Conservation (phyloP, 1,140 invertebrate species). For the Diorhabda carinulata region DNA sequence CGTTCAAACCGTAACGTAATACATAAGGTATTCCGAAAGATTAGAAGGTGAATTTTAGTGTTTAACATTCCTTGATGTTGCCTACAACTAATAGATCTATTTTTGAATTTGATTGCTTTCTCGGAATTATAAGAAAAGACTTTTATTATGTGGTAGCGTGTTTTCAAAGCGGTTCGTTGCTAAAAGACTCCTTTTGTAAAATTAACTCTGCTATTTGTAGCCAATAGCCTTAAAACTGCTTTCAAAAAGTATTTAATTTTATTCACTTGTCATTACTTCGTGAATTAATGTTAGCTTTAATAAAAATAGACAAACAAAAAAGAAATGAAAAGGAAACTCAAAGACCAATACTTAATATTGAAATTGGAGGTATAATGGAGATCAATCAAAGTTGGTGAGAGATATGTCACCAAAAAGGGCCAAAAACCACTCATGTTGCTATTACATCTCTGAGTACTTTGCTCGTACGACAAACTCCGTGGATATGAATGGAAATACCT, state of each 20-base stretch:
- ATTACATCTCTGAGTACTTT: too few species aligned
- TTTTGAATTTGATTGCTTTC: constrained; percentile 2
- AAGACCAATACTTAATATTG: too few species aligned
- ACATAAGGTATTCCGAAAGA: constrained; percentile 16
- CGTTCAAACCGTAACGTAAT: constrained; percentile 13
- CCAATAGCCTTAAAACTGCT: not conserved
- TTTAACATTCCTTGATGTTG: not conserved
- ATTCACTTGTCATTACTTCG: not conserved
- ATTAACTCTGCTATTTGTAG: not conserved
- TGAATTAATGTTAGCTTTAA: not conserved
- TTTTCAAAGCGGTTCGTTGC: not conserved
- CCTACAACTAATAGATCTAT: not conserved
- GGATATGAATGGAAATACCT: too few species aligned
- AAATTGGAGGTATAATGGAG: too few species aligned
- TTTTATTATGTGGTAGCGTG: not conserved
- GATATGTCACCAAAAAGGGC: too few species aligned
- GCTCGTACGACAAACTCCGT: too few species aligned
- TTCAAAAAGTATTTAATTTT: not conserved
- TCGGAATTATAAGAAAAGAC: not conserved
- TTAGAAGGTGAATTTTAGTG: constrained; percentile 18
- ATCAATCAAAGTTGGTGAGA: too few species aligned
- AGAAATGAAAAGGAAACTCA: not conserved
- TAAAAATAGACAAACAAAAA: not conserved
- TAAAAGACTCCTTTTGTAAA: not conserved
- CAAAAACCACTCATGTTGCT: too few species aligned